Percentiles rank a stretch among this genome's conserved stretches.
phyloP scores from a whole-genome alignment of 2,888 invertebrate species.

The Sinodicranocentrus sp. region DNA sequence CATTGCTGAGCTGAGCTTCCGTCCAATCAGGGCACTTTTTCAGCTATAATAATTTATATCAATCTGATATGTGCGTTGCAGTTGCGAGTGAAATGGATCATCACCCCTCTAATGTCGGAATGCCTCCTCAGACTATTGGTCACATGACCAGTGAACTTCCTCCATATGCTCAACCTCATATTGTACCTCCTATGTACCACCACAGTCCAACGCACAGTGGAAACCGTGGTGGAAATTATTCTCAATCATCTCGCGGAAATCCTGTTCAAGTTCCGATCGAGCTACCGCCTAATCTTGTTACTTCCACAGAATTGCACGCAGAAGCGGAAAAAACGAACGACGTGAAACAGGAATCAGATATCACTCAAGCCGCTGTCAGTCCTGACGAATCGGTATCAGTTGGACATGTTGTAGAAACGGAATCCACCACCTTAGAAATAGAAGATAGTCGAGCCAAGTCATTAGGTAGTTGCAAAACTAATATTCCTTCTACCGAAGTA shows the following conservation, averaged over 20 bases:
- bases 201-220: conserved; percentile 57
- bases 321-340: not conserved
- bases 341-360: conserved; percentile 33
- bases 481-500: too few relatives aligned
- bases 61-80: too few relatives aligned
- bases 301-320: conserved; percentile 13
- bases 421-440: conserved; percentile 13
- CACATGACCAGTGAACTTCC: conserved; percentile 65
- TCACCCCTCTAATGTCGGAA: conserved; percentile 53
- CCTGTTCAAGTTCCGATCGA: conserved; percentile 16
- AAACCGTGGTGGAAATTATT: conserved; percentile 47
- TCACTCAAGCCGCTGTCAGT: conserved; percentile 47
- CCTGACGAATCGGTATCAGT: conserved; percentile 10
- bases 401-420: conserved; percentile 14
- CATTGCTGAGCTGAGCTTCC: too few relatives aligned
- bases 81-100: conserved; percentile 68
- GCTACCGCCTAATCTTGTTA: conserved; percentile 25
- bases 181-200: conserved; percentile 53
- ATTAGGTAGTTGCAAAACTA: conserved; percentile 18
- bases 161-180: conserved; percentile 71
- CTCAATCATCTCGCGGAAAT: conserved; percentile 50
- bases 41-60: too few relatives aligned
- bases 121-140: conserved; percentile 54
- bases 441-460: conserved; percentile 56
- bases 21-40: too few relatives aligned